Conservation (phyloP, 2,797 vertebrate species). For the Neopelma chrysocephalum region DNA sequence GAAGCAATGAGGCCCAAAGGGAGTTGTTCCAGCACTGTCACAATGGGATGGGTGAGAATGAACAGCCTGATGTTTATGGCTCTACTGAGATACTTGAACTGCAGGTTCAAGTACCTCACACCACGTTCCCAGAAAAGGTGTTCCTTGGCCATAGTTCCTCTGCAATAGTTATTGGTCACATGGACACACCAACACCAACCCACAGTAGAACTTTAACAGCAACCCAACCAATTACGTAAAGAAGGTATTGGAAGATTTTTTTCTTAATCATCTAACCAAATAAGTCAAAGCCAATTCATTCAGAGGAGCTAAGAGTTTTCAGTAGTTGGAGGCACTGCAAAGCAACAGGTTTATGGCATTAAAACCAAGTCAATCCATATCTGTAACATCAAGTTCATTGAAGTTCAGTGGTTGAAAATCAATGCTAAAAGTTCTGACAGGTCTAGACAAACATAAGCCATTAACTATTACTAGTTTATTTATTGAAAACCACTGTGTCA, state of each 20-base stretch:
- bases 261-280: not conserved
- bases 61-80: not conserved
- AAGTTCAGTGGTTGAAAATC: not conserved
- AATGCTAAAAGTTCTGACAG: not conserved
- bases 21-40: fast-evolving
- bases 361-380: not conserved
- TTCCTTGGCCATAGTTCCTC: not conserved
- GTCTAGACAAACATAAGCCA: not conserved
- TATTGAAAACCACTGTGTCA: not conserved
- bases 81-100: not conserved
- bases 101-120: not conserved
- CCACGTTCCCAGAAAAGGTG: not conserved
- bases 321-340: not conserved
- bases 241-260: not conserved
- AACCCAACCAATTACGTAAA: not conserved
- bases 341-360: not conserved
- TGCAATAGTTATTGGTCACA: not conserved
- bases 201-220: fast-evolving
- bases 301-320: not conserved
- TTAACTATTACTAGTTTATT: not conserved
- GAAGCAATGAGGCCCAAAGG: not conserved
- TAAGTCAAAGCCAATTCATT: not conserved
- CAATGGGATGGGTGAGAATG: not conserved
- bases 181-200: fast-evolving
- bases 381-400: not conserved